Evolutionary conservation across 2,888 invertebrate genomes (phyloP).

Genomic region (Brachylomia viminalis): DNA sequence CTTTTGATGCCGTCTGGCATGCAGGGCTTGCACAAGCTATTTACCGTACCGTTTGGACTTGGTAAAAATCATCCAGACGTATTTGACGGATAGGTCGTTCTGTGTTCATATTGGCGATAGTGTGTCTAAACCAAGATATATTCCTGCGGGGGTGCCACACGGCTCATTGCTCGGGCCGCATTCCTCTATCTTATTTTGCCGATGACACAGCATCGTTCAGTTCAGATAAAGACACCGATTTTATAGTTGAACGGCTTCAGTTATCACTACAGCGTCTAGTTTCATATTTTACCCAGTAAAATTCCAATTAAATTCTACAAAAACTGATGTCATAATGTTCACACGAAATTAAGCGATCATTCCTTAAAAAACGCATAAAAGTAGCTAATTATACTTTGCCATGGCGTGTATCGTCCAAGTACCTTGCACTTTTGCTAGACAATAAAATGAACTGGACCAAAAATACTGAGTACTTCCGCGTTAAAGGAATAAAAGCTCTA

Average conservation of each 20-base stretch:
- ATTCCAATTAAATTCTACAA: too few relatives aligned
- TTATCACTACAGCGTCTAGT: too few relatives aligned
- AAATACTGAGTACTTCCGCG: constrained; percentile 4
- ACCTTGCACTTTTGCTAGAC: background rate
- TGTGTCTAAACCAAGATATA: background rate
- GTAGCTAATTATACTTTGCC: too few relatives aligned
- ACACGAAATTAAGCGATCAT: too few relatives aligned
- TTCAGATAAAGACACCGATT: too few relatives aligned
- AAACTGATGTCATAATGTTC: too few relatives aligned
- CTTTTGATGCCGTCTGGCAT: background rate
- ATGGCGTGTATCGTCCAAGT: background rate
- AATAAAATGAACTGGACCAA: constrained; percentile 4
- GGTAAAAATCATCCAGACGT: background rate
- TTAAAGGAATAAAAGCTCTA: background rate
- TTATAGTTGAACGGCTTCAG: too few relatives aligned
- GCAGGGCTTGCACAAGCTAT: background rate
- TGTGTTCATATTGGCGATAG: background rate
- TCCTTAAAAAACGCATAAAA: too few relatives aligned
- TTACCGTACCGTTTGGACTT: background rate
- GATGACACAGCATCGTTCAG: too few relatives aligned
- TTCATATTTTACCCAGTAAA: too few relatives aligned
- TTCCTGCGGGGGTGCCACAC: background rate
- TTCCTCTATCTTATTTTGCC: too few relatives aligned
- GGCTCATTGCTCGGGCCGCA: background rate
- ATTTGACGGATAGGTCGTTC: background rate